phyloP scores from a whole-genome alignment of 2,113 vertebrate species.

The Gymnarchus niloticus region DNA sequence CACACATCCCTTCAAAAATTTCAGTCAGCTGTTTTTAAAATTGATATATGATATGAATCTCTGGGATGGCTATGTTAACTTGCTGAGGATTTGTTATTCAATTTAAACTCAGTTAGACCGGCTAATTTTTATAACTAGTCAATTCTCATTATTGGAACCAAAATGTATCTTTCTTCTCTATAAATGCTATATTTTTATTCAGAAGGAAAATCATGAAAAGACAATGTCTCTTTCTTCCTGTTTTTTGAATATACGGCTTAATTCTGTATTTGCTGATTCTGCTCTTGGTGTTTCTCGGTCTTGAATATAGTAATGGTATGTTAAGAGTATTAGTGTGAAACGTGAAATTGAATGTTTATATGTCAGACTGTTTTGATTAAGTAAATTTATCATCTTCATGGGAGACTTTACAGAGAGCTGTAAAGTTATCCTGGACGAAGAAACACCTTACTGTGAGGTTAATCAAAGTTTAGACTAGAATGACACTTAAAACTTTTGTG shows the following conservation, averaged over 20 bases:
- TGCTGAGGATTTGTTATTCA: background rate
- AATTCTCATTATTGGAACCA: background rate
- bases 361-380: conserved; percentile 18
- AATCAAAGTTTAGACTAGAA: background rate
- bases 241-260: background rate
- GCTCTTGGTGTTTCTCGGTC: background rate
- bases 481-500: background rate
- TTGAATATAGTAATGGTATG: background rate
- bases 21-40: no score
- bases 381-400: conserved; percentile 57
- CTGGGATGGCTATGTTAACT: background rate
- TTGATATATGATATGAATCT: background rate
- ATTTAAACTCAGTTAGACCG: background rate
- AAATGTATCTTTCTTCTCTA: background rate
- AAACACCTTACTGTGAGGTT: conserved; percentile 22
- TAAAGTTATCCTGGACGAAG: conserved; percentile 35
- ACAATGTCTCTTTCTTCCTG: background rate
- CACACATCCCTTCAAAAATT: no score
- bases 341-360: conserved; percentile 44
- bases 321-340: conserved; percentile 26
- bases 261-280: background rate
- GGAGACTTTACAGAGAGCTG: conserved; percentile 46
- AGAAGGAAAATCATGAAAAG: background rate
- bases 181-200: background rate
- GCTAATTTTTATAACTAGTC: background rate